These are phyloP conservation scores for Cheilosia vernalis DNA, from an alignment of 2,888 invertebrate species.

Conservation along the genomic window DNA sequence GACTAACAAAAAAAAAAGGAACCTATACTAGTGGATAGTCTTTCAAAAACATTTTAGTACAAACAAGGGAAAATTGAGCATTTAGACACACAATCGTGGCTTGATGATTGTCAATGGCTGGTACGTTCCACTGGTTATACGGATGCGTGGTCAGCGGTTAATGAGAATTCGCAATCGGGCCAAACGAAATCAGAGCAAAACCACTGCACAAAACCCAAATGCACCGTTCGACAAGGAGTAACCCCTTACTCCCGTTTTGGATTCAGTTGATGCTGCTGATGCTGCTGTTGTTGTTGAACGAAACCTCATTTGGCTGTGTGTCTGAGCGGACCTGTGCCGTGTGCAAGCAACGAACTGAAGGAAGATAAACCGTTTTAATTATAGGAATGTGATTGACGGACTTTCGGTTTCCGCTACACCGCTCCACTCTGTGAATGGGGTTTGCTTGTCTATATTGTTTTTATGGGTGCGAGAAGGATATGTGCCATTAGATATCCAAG, in stretches of 20 bases:
- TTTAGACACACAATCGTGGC: constrained; percentile 7
- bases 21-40: background rate
- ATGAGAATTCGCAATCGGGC: constrained; percentile 47
- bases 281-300: constrained; percentile 14
- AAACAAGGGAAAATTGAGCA: background rate
- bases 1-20: no score
- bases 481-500: background rate
- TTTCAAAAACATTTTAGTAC: background rate
- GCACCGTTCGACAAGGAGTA: background rate
- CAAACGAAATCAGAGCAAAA: constrained; percentile 49
- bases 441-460: background rate
- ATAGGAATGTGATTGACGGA: constrained; percentile 52
- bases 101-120: constrained; percentile 15
- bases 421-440: constrained; percentile 12
- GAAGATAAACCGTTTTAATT: constrained; percentile 55
- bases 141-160: constrained; percentile 21
- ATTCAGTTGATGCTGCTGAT: background rate
- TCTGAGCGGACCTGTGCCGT: background rate
- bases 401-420: constrained; percentile 5
- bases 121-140: constrained; percentile 2
- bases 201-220: constrained; percentile 41
- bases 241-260: background rate
- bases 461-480: background rate
- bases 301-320: constrained; percentile 40
- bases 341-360: constrained; percentile 9